Percentiles rank a stretch among this genome's conserved stretches.
These are phyloP conservation scores for Parauchenoglanis punctatus DNA, from an alignment of 2,797 vertebrate genomes.

Conservation along the genomic window DNA sequence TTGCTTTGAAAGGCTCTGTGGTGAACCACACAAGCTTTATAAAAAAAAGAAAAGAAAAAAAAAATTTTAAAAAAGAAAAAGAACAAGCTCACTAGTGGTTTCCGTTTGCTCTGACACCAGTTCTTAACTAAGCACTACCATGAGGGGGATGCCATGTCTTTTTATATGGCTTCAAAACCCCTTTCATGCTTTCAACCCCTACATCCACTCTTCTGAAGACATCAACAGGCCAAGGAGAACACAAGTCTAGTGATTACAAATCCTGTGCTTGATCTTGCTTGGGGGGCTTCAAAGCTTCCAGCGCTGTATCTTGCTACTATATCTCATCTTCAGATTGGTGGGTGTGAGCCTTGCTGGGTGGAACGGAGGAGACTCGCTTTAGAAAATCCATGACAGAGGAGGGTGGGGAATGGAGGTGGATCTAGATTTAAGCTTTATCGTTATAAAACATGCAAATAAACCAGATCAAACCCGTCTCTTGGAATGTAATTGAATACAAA, in stretches of 20 bases:
- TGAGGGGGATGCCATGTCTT: slow-evolving; percentile 28
- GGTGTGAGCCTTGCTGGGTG: neutral
- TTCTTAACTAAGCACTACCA: slow-evolving; percentile 37
- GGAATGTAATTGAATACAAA: neutral
- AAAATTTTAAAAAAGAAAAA: neutral
- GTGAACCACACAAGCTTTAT: slow-evolving; percentile 28
- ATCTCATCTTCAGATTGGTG: slow-evolving; percentile 41
- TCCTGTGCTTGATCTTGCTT: slow-evolving; percentile 9
- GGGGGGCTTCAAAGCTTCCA: neutral
- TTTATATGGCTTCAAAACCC: slow-evolving; percentile 48
- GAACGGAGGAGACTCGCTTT: slow-evolving; percentile 12
- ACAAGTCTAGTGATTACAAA: slow-evolving; percentile 35
- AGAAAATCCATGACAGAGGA: neutral
- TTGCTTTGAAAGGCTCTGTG: slow-evolving; percentile 47
- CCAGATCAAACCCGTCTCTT: neutral
- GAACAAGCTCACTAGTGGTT: slow-evolving; percentile 5
- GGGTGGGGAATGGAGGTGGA: neutral
- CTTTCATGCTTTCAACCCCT: slow-evolving; percentile 56
- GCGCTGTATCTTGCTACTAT: neutral
- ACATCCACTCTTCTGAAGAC: slow-evolving; percentile 47
- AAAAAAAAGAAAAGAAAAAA: neutral
- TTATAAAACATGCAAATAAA: neutral
- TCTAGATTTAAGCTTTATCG: neutral
- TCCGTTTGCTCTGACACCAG: slow-evolving; percentile 36
- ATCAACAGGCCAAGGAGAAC: slow-evolving; percentile 26